Conservation (phyloP, 2,797 vertebrate genomes). For the Eremophila alpestris region DNA sequence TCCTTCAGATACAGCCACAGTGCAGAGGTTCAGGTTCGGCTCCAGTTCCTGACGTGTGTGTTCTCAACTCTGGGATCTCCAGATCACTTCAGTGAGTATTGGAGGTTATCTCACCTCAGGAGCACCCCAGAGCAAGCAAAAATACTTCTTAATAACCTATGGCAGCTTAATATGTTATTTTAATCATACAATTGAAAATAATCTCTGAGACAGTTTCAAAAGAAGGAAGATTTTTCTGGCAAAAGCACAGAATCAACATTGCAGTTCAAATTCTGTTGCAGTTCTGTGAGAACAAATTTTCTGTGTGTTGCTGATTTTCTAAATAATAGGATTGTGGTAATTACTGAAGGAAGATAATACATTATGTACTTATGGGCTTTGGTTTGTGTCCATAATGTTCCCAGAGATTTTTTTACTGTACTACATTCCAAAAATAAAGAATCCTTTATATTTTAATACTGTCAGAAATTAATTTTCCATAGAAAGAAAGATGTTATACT, state of each 20-base stretch:
- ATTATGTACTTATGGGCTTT: background rate
- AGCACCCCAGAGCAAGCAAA: background rate
- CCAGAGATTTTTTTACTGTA: background rate
- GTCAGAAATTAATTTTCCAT: background rate
- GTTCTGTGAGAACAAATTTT: background rate
- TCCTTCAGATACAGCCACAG: slow-evolving; percentile 93
- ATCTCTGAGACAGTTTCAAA: background rate
- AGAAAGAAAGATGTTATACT: background rate
- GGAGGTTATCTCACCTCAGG: background rate
- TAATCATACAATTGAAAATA: background rate
- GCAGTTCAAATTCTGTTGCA: background rate
- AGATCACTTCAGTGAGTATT: slow-evolving; percentile 95
- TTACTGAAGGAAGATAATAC: background rate
- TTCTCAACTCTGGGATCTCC: slow-evolving; percentile 98
- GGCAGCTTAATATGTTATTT: background rate
- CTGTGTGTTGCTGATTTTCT: background rate
- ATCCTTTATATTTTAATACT: background rate
- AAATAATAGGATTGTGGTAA: background rate
- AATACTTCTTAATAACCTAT: background rate
- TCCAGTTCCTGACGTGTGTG: slow-evolving; percentile 97
- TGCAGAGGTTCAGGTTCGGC: slow-evolving; percentile 96
- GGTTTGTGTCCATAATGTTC: background rate
- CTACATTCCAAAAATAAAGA: background rate
- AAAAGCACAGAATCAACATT: background rate
- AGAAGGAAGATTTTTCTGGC: background rate